A percentile compares a stretch with the other conserved stretches of the same genome.
These are phyloP conservation scores for Polyommatus icarus DNA, from an alignment of 2,888 invertebrate genomes.

Conservation along the genomic window DNA sequence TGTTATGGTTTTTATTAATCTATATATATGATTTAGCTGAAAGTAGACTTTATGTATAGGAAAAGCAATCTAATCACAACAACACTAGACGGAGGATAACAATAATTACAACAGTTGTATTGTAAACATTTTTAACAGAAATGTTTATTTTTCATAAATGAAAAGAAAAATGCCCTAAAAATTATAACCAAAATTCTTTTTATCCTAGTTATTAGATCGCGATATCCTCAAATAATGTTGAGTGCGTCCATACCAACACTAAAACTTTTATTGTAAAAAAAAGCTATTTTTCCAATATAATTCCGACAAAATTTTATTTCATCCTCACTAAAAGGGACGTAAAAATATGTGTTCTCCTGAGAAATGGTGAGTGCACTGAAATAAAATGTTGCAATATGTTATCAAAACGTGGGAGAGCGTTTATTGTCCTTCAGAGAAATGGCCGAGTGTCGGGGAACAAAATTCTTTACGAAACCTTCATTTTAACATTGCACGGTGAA, in stretches of 20 bases:
- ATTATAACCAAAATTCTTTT: not conserved
- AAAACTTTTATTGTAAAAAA: conserved; percentile 11
- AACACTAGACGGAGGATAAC: too few species aligned
- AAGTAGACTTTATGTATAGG: too few species aligned
- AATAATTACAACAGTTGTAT: not conserved
- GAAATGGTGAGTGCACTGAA: conserved; percentile 24
- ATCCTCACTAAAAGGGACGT: conserved; percentile 4
- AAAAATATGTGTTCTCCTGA: conserved; percentile 21
- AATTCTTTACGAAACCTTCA: not conserved
- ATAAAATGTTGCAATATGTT: conserved; percentile 28
- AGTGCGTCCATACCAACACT: not conserved
- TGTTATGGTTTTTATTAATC: not conserved
- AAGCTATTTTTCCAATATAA: not conserved
- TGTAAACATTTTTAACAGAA: too few species aligned
- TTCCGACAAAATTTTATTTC: conserved; percentile 18
- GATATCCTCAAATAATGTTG: not conserved
- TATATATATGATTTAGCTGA: too few species aligned
- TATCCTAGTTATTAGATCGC: not conserved
- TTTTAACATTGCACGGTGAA: conserved; percentile 12
- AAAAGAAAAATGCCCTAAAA: not conserved
- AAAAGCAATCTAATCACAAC: too few species aligned
- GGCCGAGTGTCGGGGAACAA: not conserved
- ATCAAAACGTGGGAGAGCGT: not conserved
- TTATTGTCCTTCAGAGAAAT: conserved; percentile 23
- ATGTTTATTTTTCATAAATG: not conserved